Base-by-base conservation (phyloP, 2,113 vertebrate species). In the Phainopepla nitens region DNA sequence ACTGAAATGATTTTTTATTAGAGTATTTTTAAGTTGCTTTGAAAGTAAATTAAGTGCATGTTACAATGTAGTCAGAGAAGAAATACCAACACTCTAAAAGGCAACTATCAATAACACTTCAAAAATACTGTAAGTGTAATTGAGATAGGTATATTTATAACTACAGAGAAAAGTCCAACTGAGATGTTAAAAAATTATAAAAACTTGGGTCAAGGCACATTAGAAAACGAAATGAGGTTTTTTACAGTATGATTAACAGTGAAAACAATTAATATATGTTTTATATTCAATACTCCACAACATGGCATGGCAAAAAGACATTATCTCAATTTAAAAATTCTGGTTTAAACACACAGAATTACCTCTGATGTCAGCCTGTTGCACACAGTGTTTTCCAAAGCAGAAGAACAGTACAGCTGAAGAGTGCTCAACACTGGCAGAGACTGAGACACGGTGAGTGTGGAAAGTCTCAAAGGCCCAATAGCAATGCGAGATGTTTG, bases 391-490 rank as follows among this genome's bases (percentile, higher is more conserved):
- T 98, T 99, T 96, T 99, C 99, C 91, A 99, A 93, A 42, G 98
- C 98, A 86, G 98, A 98, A 35, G 98, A 98, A 77, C 99, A 99
- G 91, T 99, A 99, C 3, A 99, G 91, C 97, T 99, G 99, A 64
- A 99, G 97, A 31, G 98, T 99, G 89, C 98, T 98, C 23, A 99
- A 50, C 15, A 99, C 99, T 9, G 99, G 99, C 71, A 99, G 92
- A 15, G 98, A 97, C 79, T 99, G 99, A 23, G 98, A 99, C 39
- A 99, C 97, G 0, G 98, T 99, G 76, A 99, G 97, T 0, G 99
- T 99, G 61, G 99, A 99, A 75, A 99, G 98, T 16, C 99, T 98
- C 49, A 99, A 96, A 3, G 99, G 99, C 62, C 99, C 99, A 89
- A 99, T 83, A 36, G 99, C 98, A 20, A 99, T 99, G 28, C 99